A percentile compares a stretch with the other conserved stretches of the same genome.
Evolutionary conservation across 2,888 invertebrate genomes (phyloP).

Genomic region (Trachelus iudaicus): DNA sequence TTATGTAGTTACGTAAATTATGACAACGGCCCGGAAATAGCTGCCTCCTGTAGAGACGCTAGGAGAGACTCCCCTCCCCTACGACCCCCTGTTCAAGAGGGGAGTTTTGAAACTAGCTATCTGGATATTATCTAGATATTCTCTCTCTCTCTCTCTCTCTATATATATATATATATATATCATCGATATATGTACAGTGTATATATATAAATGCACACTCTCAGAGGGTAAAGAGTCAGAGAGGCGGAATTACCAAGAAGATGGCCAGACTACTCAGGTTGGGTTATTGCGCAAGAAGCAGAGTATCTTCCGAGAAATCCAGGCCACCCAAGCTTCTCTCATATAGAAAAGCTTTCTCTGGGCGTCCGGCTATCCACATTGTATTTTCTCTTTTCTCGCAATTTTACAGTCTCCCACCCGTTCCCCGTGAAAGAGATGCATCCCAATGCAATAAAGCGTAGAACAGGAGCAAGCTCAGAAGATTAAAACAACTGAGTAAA

Average conservation of each 20-base stretch:
- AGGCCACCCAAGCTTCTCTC: neutral
- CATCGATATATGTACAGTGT: neutral
- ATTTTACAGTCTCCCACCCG: neutral
- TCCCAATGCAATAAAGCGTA: slow-evolving; percentile 9
- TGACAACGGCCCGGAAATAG: slow-evolving; percentile 46
- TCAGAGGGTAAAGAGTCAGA: slow-evolving; percentile 13
- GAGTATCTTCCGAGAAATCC: neutral
- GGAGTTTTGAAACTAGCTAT: neutral
- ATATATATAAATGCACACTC: too few relatives aligned
- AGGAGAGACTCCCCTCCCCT: neutral
- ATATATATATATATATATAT: neutral
- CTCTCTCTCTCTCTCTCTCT: too few relatives aligned
- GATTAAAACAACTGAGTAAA: neutral
- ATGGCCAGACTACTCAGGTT: neutral
- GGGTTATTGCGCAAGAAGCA: slow-evolving; percentile 2
- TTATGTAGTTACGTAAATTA: slow-evolving; percentile 60
- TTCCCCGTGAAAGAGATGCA: slow-evolving; percentile 15
- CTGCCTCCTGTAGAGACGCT: slow-evolving; percentile 2
- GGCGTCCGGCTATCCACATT: neutral
- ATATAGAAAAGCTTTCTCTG: neutral
- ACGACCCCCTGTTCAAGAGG: neutral
- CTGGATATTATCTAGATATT: neutral
- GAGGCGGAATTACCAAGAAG: neutral
- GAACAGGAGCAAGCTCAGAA: neutral
- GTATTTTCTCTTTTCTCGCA: neutral